phyloP scores from a whole-genome alignment of 2,797 vertebrate genomes.

The Falco rusticolus region DNA sequence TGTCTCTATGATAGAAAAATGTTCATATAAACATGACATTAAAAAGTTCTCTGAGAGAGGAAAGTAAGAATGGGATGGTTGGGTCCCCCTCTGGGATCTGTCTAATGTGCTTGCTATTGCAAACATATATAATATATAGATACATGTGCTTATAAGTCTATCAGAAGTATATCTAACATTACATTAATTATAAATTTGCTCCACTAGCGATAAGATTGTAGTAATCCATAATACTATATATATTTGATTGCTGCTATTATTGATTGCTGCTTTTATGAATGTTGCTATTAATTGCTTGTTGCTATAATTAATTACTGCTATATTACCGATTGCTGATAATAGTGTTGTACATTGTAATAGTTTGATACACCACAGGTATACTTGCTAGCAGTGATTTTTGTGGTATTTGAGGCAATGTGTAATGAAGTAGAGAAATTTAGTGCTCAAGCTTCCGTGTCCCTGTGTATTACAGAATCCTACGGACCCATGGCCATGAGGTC shows the following conservation, averaged over 20 bases:
- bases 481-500: background rate
- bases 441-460: background rate
- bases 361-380: background rate
- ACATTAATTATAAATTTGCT: background rate
- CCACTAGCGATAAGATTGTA: background rate
- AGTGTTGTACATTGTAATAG: background rate
- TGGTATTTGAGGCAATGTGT: background rate
- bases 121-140: background rate
- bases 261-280: background rate
- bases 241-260: background rate
- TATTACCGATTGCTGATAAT: background rate
- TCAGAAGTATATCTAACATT: background rate
- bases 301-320: background rate
- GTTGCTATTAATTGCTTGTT: background rate
- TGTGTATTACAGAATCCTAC: background rate
- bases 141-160: background rate
- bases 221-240: background rate
- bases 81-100: background rate
- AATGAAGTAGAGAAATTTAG: background rate
- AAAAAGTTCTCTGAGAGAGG: no score
- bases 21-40: no score
- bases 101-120: background rate
- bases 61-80: background rate
- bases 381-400: background rate
- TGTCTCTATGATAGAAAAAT: background rate